Percentiles rank a stretch among this genome's conserved stretches.
Evolutionary conservation across 2,113 vertebrate genomes (phyloP).

Genomic region (Carassius carassius): DNA sequence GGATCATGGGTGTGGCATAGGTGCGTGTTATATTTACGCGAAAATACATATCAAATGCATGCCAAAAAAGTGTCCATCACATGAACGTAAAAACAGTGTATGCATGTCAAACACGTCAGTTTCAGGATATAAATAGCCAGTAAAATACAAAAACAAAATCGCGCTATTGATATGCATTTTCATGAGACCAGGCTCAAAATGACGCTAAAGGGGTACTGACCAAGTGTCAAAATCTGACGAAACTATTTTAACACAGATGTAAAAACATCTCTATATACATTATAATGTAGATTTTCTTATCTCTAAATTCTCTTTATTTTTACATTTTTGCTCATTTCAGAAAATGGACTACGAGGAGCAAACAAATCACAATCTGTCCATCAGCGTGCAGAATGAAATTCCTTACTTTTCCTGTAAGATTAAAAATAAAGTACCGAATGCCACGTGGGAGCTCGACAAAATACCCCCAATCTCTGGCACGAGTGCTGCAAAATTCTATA

Average conservation of each 20-base stretch:
- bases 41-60: too few relatives aligned
- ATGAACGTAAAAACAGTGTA: too few relatives aligned
- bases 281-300: not conserved
- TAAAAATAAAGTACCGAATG: not conserved
- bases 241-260: not conserved
- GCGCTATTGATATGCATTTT: too few relatives aligned
- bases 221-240: too few relatives aligned
- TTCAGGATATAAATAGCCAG: too few relatives aligned
- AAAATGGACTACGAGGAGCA: conserved; percentile 60
- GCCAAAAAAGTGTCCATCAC: too few relatives aligned
- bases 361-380: conserved; percentile 49
- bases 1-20: too few relatives aligned
- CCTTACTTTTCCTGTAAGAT: conserved; percentile 63
- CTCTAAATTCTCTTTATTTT: not conserved
- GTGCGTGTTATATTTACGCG: too few relatives aligned
- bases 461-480: not conserved
- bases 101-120: too few relatives aligned
- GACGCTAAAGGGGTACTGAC: too few relatives aligned
- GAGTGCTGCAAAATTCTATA: not conserved
- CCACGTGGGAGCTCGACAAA: conserved; percentile 57
- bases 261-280: not conserved
- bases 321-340: conserved; percentile 46
- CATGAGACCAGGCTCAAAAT: too few relatives aligned
- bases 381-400: conserved; percentile 65
- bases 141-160: too few relatives aligned